Base-by-base conservation (phyloP, 2,888 invertebrate species). In the Cecidostiba fungosa region DNA sequence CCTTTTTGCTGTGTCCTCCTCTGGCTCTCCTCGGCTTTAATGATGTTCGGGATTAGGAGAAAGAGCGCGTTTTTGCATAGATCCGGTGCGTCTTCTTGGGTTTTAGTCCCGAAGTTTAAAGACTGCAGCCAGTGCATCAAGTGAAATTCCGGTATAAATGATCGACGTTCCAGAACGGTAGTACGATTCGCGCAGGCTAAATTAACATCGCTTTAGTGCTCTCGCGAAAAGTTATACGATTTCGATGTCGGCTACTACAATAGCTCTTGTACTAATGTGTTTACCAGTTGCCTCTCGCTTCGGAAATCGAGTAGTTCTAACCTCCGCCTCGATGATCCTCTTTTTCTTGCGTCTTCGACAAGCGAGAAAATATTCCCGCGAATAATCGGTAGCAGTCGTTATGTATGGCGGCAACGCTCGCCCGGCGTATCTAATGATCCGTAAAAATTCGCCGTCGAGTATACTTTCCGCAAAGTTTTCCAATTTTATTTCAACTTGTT, bases 261-360 rank as follows among this genome's bases (percentile, higher is more conserved):
- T 88, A 89, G 90, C 88, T 89, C 88, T 86, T 86, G 86, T 88
- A 89, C 89, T 87, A 89, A 90, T 91, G 90, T 91, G 91, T 91
- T 89, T 89, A 90, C 90, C 88, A 86, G 82, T 85, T 85, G 80
- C 62, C 59, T 19, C 54, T 72, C 82, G 82, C 82, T 78, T 83
- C n/a, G 78, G 59, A 86, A 87, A 86, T 84, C 74, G 74, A 86
- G 77, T 86, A 6, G 26, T 23, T n/a, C 10, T n/a, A 36, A 12
- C 19, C 29, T n/a, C 8, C 59, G 0, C 36, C 4, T 14, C 14
- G 69, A 83, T 83, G 77, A 83, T 86, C 70, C 79, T 79, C 76
- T 74, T 79, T 78, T 78, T 82, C 78, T n/a, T 5, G 5, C 8
- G 47, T 36, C 77, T 81, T 84, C 81, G 84, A 80, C 76, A 80